Percentiles rank a stretch among this genome's conserved stretches.
phyloP scores from a whole-genome alignment of 2,888 invertebrate genomes.

The Periphyllus acericola region DNA sequence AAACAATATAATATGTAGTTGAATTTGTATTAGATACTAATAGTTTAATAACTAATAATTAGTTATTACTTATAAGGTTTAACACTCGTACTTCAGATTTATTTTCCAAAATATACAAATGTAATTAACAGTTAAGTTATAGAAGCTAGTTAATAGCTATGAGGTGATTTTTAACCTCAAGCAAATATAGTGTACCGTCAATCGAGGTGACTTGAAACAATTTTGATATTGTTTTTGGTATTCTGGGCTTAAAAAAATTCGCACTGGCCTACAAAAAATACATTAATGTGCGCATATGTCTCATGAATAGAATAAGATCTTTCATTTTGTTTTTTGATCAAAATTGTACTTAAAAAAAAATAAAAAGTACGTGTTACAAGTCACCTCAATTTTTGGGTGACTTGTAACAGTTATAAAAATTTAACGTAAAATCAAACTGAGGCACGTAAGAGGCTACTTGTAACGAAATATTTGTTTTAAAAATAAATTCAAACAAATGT shows the following conservation, averaged over 20 bases:
- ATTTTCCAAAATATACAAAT: no score
- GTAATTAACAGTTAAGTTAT: no score
- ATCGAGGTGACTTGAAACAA: not conserved
- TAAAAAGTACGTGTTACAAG: constrained; percentile 14
- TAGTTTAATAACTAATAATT: no score
- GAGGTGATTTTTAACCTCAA: no score
- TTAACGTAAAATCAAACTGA: not conserved
- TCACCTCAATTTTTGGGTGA: constrained; percentile 20
- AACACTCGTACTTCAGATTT: no score
- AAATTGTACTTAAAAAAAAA: not conserved
- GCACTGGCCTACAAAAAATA: not conserved
- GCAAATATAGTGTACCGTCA: no score
- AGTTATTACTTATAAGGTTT: no score
- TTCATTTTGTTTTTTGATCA: not conserved
- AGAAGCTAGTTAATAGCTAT: no score
- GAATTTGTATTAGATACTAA: no score
- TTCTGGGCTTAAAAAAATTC: constrained; percentile 3
- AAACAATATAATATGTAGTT: no score
- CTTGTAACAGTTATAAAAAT: constrained; percentile 14
- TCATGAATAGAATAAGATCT: not conserved
- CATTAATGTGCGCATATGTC: not conserved
- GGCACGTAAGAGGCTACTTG: not conserved
- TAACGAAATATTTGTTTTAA: not conserved
- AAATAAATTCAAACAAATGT: no score
- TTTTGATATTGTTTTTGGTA: not conserved